A percentile compares a stretch with the other conserved stretches of the same genome.
These are phyloP conservation scores for Calosoma granatense DNA, from an alignment of 1,140 invertebrate species.

Conservation along the genomic window DNA sequence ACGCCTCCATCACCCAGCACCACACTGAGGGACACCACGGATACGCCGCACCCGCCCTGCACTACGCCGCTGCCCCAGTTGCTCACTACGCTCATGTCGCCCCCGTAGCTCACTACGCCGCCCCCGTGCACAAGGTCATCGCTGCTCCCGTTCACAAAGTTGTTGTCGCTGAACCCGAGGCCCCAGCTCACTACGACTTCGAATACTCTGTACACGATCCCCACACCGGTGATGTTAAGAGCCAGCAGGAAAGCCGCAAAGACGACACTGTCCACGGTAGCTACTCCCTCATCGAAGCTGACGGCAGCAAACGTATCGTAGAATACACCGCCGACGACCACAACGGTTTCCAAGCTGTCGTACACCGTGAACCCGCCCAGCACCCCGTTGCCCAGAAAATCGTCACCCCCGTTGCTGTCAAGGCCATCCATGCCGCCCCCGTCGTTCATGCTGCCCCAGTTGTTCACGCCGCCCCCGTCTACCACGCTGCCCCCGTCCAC, in stretches of 20 bases:
- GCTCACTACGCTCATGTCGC: slow-evolving; percentile 14
- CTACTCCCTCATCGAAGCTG: slow-evolving; percentile 44
- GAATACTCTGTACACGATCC: slow-evolving; percentile 43
- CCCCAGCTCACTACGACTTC: slow-evolving; percentile 41
- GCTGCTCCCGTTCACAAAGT: too few relatives aligned
- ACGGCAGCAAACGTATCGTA: too few relatives aligned
- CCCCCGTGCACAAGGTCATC: too few relatives aligned
- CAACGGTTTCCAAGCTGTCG: slow-evolving; percentile 38
- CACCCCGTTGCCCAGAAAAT: too few relatives aligned
- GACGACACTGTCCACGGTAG: slow-evolving; percentile 48
- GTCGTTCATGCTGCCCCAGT: slow-evolving; percentile 18
- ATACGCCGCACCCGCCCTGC: slow-evolving; percentile 16
- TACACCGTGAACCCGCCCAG: slow-evolving; percentile 31
- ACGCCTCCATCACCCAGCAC: too few relatives aligned
- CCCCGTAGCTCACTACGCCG: slow-evolving; percentile 11
- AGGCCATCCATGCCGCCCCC: slow-evolving; percentile 17
- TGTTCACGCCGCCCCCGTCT: slow-evolving; percentile 8
- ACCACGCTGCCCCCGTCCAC: too few relatives aligned
- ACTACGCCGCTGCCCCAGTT: slow-evolving; percentile 14
- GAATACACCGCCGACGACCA: too few relatives aligned
- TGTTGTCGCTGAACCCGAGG: slow-evolving; percentile 19
- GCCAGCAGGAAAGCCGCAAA: slow-evolving; percentile 37
- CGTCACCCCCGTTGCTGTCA: too few relatives aligned
- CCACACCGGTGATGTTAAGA: slow-evolving; percentile 40
- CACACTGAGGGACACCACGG: too few relatives aligned